Conservation (phyloP, 2,113 vertebrate genomes). For the Glareola pratincola region DNA sequence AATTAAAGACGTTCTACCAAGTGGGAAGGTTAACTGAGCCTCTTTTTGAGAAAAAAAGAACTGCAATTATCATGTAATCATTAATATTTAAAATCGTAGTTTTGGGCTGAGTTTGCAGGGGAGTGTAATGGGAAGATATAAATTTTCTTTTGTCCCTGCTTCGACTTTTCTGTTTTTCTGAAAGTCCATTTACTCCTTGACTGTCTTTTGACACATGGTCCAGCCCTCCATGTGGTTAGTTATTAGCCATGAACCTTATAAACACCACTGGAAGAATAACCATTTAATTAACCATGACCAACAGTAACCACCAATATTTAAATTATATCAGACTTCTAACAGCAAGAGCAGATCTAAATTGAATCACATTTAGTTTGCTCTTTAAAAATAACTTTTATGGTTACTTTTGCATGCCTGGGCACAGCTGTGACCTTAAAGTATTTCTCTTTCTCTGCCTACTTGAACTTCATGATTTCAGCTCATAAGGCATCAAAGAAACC, state of each 20-base stretch:
- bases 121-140: neutral
- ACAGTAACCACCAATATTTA: slow-evolving; percentile 23
- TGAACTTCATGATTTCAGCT: neutral
- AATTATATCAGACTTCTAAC: neutral
- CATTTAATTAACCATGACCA: slow-evolving; percentile 33
- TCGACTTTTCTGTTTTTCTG: neutral
- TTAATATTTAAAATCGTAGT: neutral
- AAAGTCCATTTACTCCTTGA: neutral
- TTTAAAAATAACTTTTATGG: neutral
- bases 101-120: neutral
- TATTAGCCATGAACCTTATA: slow-evolving; percentile 31
- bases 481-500: neutral
- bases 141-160: neutral
- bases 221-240: slow-evolving; percentile 5
- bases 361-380: neutral
- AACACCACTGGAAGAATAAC: slow-evolving; percentile 18
- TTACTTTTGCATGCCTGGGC: neutral
- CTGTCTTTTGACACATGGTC: neutral
- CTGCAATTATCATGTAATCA: neutral
- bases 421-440: neutral
- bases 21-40: neutral
- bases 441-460: neutral
- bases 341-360: neutral
- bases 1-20: neutral
- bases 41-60: neutral